A percentile compares a stretch with the other conserved stretches of the same genome.
These are phyloP conservation scores for Calliphora vomitoria DNA, from an alignment of 2,888 invertebrate species.

Conservation along the genomic window DNA sequence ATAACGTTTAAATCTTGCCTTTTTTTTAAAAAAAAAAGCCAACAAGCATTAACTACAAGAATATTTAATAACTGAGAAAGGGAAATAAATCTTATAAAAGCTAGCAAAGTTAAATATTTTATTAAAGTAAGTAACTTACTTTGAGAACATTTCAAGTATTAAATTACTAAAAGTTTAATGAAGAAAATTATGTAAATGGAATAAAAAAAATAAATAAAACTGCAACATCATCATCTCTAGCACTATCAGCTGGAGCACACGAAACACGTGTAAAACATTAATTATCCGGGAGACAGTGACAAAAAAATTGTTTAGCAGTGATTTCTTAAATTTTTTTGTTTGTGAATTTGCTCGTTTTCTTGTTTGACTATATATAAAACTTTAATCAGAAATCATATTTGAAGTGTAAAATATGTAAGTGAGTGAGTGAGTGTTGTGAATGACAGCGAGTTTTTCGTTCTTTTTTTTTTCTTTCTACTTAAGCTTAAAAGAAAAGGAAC, in stretches of 20 bases:
- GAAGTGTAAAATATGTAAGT: slow-evolving; percentile 4
- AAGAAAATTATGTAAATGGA: neutral
- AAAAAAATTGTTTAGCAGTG: neutral
- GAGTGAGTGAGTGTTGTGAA: slow-evolving; percentile 22
- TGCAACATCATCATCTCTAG: neutral
- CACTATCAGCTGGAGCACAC: neutral
- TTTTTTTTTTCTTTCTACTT: neutral
- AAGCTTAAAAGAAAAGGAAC: slow-evolving; percentile 34
- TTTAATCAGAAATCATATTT: slow-evolving; percentile 49
- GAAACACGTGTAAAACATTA: slow-evolving; percentile 41
- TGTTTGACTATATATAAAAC: neutral
- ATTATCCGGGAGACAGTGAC: slow-evolving; percentile 15
- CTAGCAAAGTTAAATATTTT: neutral
- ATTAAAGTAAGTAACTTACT: neutral
- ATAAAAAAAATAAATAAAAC: slow-evolving; percentile 10
- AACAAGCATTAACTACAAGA: neutral
- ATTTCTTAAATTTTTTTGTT: slow-evolving; percentile 39
- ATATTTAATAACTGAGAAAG: neutral
- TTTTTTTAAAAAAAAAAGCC: neutral
- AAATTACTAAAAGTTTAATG: slow-evolving; percentile 24
- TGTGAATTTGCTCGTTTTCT: neutral
- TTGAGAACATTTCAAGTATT: neutral
- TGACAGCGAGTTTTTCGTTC: slow-evolving; percentile 32
- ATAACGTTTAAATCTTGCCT: neutral
- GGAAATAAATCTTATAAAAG: neutral